Evolutionary conservation across 2,113 vertebrate species (phyloP).

Genomic region (Microcebus jonahi): DNA sequence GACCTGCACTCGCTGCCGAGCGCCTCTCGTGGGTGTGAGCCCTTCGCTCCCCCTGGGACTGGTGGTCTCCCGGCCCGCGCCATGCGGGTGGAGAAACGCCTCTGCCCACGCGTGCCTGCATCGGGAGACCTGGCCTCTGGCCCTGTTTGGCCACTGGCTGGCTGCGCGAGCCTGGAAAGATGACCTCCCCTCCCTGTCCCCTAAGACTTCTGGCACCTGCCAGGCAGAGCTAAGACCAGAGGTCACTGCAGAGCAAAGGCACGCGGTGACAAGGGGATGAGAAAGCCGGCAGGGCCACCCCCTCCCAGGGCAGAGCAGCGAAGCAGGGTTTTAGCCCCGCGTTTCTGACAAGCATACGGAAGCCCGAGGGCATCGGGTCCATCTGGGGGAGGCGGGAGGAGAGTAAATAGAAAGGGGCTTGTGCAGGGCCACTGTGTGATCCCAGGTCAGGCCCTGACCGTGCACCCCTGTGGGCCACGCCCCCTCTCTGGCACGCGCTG

Average conservation of each 20-base stretch:
- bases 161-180: background rate
- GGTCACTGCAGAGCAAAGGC: background rate
- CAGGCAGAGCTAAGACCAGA: background rate
- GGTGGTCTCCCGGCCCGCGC: background rate
- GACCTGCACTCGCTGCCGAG: too few species aligned
- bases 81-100: background rate
- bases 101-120: background rate
- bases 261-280: background rate
- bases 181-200: background rate
- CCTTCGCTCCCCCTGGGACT: background rate
- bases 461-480: rapidly evolving
- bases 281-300: background rate
- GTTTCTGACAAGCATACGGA: background rate
- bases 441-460: background rate
- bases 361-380: background rate
- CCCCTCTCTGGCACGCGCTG: background rate
- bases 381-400: background rate
- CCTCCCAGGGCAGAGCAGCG: background rate
- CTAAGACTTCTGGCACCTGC: background rate
- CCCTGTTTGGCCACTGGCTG: background rate
- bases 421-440: too few species aligned
- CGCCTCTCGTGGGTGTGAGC: background rate
- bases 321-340: background rate
- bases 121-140: background rate
- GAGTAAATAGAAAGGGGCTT: too few species aligned